Base-by-base conservation (phyloP, 1,140 invertebrate genomes). In the Drosophila asahinai region DNA sequence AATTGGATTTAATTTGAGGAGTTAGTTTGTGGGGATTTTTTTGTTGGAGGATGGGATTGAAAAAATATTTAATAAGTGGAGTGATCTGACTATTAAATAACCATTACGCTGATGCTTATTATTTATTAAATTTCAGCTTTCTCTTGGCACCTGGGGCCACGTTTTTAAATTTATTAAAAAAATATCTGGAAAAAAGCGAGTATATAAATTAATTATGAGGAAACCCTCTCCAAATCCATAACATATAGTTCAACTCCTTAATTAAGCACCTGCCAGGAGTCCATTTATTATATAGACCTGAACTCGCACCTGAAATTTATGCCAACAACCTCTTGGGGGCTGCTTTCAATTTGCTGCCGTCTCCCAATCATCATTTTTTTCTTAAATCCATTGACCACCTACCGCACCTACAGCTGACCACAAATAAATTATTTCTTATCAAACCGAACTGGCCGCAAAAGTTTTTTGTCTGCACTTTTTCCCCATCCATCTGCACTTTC, bases 371-470 rank as follows among this genome's bases (percentile, higher is more conserved):
- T 64, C 33, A 36, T 36, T 36, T 40, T 40, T 42, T n/a, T 86
- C 73, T 79, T 84, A 76, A 76, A 59, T 58, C 71, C 54, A 1
- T 27, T 59, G 71, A 58, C 40, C 70, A 74, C 71, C 68, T 63
- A 58, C 30, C 48, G 30, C 52, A 62, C 80, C 43, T 71, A 77
- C 45, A 61, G 59, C 55, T 77, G 80, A 80, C 80, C 83, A 64
- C 83, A 86, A 89, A 87, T 87, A 87, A 87, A 87, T 87, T 87
- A 89, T 90, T 89, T 81, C 84, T 87, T 87, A 87, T 87, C 84
- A 89, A 84, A 75, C 81, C 71, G 67, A 80, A 80, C 80, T 83
- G 68, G 81, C 84, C 84, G 73, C 83, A 87, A 84, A 89, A 87
- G 65, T 84, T 87, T 83, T 83, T 77, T 70, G 79, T 82, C 75